phyloP scores from a whole-genome alignment of 2,797 vertebrate species.

The Alcedo atthis region DNA sequence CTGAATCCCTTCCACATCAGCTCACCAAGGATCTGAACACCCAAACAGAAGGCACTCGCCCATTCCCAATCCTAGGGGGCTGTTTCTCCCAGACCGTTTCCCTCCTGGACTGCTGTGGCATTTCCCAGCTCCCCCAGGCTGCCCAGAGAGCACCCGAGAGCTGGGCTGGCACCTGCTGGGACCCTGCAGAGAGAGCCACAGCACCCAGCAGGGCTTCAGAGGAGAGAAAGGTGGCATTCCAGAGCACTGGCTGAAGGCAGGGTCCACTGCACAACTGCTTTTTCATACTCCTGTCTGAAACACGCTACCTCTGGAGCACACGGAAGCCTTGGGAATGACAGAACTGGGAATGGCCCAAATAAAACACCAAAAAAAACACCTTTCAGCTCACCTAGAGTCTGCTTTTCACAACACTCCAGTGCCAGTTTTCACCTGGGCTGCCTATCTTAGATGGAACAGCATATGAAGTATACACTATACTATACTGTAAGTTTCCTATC shows the following conservation, averaged over 20 bases:
- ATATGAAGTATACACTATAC: background rate
- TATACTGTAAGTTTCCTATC: background rate
- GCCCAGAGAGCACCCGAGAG: background rate
- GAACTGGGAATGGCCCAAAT: background rate
- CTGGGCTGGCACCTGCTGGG: conserved; percentile 16
- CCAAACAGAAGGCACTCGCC: background rate
- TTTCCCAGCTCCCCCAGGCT: conserved; percentile 31
- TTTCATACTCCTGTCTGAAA: background rate
- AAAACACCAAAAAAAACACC: background rate
- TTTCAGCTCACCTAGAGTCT: background rate
- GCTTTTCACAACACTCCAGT: background rate
- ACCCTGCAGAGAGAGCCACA: conserved; percentile 13
- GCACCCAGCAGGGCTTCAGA: conserved; percentile 41
- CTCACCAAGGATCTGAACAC: background rate
- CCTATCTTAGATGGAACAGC: background rate
- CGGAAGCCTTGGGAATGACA: background rate
- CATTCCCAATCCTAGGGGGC: background rate
- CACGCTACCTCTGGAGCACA: background rate
- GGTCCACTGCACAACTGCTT: background rate
- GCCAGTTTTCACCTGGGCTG: background rate
- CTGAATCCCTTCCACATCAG: background rate
- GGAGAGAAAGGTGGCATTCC: conserved; percentile 22
- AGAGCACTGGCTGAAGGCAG: background rate
- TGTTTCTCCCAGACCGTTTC: background rate
- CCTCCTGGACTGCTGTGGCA: background rate